Base-by-base conservation (phyloP, 2,888 invertebrate genomes). In the Cyclophora punctaria region DNA sequence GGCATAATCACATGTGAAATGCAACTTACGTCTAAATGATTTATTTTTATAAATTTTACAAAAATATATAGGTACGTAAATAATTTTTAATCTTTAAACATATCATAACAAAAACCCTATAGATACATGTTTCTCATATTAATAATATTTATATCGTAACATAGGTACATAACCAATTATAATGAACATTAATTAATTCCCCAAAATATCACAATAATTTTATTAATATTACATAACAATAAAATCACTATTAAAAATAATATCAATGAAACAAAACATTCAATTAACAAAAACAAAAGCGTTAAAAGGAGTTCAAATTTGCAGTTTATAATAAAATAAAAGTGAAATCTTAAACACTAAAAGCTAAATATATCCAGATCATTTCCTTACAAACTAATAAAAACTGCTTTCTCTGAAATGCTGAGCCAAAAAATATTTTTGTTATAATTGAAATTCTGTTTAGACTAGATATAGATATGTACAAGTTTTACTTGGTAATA, bases 291-390 rank as follows among this genome's bases (percentile, higher is more conserved):
- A 37, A 37, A 37, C 5, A 37, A 37, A 20, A 5, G 4, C 5
- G 37, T 5, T 37, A 45, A 45, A 41, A 44, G 45, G 50, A 51
- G 51, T 52, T 51, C 55, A 44, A 46, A 46, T n/a, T 44, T 44
- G 33, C 5, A 7, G 33, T 7, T 44, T 37, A 37, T 37, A 37
- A 37, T 20, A 20, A 7, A 3, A 44, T 3, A 5, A 4, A 33
- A 46, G 33, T 44, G 7, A 44, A 52, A 40, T 2, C 34, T 37
- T 7, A 40, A 20, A 34, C 34, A 44, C 6, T 44, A 33, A 34
- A 44, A 20, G 20, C 20, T 34, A 44, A 34, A 20, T 3, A 20
- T 44, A 49, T 52, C 58, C 60, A 60, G 60, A 60, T 60, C 59
- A 44, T 40, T 48, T 55, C 50, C 42, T 42, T 48, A 50, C 40